phyloP scores from a whole-genome alignment of 2,888 invertebrate genomes.

The Stegana nigrithorax region DNA sequence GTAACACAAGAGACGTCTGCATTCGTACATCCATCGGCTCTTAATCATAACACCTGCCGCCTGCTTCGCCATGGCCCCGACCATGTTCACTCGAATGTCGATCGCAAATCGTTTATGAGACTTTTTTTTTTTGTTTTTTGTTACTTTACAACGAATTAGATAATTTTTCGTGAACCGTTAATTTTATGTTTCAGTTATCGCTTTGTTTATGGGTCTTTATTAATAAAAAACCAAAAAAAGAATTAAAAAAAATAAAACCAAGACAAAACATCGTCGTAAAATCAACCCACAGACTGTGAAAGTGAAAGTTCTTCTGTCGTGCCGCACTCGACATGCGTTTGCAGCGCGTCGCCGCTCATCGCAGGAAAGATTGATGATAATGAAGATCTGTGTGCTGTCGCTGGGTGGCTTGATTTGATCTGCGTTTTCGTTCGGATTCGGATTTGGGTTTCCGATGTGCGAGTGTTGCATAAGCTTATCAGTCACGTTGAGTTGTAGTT shows the following conservation, averaged over 20 bases:
- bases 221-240: neutral
- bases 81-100: neutral
- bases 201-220: neutral
- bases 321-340: neutral
- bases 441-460: neutral
- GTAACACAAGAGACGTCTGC: neutral
- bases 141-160: neutral
- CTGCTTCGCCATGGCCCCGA: neutral
- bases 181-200: neutral
- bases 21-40: neutral
- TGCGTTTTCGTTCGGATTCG: neutral
- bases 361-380: constrained; percentile 8
- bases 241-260: constrained; percentile 5
- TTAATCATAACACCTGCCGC: neutral
- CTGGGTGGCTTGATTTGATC: neutral
- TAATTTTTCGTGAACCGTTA: neutral
- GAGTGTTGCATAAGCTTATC: constrained; percentile 10
- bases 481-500: constrained; percentile 1
- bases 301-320: constrained; percentile 17
- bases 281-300: neutral
- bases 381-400: neutral
- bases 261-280: neutral
- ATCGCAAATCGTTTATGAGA: neutral
- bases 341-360: neutral
- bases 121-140: neutral